Evolutionary conservation across 2,888 invertebrate genomes (phyloP), one percentile per base, ranked within the genome.

Genomic region (Schizaphis graminum): DNA sequence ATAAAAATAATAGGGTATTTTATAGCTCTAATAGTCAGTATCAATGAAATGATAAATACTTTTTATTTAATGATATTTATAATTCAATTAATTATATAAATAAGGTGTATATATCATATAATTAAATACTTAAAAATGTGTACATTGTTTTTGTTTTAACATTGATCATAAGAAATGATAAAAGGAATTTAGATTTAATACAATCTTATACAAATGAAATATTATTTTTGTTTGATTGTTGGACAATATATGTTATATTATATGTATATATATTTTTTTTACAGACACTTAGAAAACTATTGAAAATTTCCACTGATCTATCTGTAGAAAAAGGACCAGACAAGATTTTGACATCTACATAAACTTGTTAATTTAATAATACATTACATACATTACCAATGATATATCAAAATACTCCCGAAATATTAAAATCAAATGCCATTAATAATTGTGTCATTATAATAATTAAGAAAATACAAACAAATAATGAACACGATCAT

Each of bases 251-350:
- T 41, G 26, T 13, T 56, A 41, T 89, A 21, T 21, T 26, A 35
- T 49, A 53, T 47, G 5, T 61, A 61, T 16, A 8, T 67, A 28
- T 91, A 0, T 57, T 96, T 95, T 95, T 95, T 96, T 96, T 96
- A 10, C 96, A 97, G 97, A 98, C 98, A 57, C 96, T 99, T 95
- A 96, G 98, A 95, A 98, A 99, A 96, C 97, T 99, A 96, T 96
- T 99, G 95, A 97, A 98, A 96, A 97, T 98, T 94, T 98, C 98
- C 0, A 97, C 49, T 86, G 61, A 94, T 49, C 85, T 94, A 28
- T 86, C 89, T 21, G 41, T 86, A 86, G 61, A 89, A 90, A 61
- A 94, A 61, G 85, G 87, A 95, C 96, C 96, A 94, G 95, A 95
- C 94, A 94, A 95, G 94, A 95, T 94, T 16, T 77, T 85, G 28